Conservation (phyloP, 2,888 invertebrate genomes). For the Trachelus tabidus region DNA sequence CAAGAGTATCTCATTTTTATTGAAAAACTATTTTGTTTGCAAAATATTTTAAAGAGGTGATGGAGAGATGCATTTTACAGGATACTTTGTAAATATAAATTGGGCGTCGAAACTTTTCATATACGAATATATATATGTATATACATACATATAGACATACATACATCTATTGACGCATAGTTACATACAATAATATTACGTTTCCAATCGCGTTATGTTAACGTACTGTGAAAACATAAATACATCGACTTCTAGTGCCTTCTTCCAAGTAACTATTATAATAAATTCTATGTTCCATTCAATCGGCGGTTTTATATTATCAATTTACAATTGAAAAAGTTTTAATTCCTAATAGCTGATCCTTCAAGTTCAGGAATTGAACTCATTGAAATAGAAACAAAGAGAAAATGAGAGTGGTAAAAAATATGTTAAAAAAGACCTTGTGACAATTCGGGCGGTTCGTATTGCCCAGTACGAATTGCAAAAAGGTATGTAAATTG, state of each 20-base stretch:
- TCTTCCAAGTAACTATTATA: slow-evolving; percentile 7
- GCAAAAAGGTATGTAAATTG: not conserved
- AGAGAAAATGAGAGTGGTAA: not conserved
- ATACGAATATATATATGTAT: not conserved
- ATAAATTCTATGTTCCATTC: not conserved
- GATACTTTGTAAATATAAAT: not conserved
- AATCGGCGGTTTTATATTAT: not conserved
- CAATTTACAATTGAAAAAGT: not conserved
- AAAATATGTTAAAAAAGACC: slow-evolving; percentile 2
- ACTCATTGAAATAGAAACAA: not conserved
- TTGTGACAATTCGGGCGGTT: not conserved
- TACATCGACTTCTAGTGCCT: slow-evolving; percentile 31
- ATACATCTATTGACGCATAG: not conserved
- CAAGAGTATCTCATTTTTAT: not conserved
- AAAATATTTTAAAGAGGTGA: not conserved
- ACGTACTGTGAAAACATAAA: slow-evolving; percentile 10
- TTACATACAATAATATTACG: not conserved
- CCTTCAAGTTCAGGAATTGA: not conserved
- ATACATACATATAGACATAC: not conserved
- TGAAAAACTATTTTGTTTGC: not conserved
- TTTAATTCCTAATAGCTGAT: not conserved
- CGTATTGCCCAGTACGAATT: not conserved
- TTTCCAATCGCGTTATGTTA: too few species aligned
- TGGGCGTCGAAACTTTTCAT: not conserved
- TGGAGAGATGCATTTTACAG: not conserved